Evolutionary conservation across 2,888 invertebrate species (phyloP).

Genomic region (Incurvaria masculella): DNA sequence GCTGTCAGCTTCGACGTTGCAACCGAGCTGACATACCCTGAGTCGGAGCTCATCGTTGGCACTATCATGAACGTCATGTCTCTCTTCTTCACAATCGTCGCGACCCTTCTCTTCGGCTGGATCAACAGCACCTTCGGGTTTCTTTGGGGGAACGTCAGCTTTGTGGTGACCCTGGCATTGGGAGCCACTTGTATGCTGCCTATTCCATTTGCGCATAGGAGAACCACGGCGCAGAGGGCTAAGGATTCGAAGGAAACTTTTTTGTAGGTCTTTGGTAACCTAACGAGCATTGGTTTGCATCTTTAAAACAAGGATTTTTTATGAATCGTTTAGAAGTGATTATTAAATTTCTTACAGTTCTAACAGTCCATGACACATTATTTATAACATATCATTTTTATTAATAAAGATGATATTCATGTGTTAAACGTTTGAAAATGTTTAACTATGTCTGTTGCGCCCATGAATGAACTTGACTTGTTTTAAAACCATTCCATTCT

Average conservation of each 20-base stretch:
- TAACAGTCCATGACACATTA: no score
- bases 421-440: no score
- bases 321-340: no score
- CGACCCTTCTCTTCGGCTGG: conserved; percentile 25
- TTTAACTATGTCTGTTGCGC: no score
- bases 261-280: no score
- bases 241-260: not conserved
- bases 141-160: conserved; percentile 27
- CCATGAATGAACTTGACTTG: no score
- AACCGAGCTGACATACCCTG: conserved; percentile 70
- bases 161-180: conserved; percentile 21
- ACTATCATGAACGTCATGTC: conserved; percentile 48
- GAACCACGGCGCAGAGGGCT: conserved; percentile 12
- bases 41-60: conserved; percentile 66
- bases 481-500: no score
- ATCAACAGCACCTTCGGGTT: conserved; percentile 26
- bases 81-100: conserved; percentile 21
- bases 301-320: no score
- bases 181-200: conserved; percentile 20
- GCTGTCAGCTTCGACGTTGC: conserved; percentile 73
- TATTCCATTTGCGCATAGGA: conserved; percentile 14
- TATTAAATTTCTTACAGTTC: no score
- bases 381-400: no score
- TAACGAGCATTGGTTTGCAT: no score
- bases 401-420: no score